Conservation (phyloP, 2,888 invertebrate species). For the Calameuta pallipes region DNA sequence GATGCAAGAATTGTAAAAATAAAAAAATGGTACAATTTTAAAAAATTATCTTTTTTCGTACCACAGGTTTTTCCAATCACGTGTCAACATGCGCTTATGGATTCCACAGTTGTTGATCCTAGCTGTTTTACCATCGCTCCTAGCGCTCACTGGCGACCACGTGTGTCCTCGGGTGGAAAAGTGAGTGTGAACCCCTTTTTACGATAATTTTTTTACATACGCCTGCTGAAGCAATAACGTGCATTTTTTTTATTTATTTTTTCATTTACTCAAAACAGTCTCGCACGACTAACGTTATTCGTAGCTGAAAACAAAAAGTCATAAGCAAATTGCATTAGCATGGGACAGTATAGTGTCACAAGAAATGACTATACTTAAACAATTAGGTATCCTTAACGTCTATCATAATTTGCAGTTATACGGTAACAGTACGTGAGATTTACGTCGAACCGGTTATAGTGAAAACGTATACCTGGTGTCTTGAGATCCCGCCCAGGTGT, state of each 20-base stretch:
- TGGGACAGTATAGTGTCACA: neutral
- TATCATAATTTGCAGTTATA: slow-evolving; percentile 69
- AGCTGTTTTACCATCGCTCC: slow-evolving; percentile 35
- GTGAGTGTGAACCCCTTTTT: slow-evolving; percentile 47
- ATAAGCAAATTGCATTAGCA: too few species aligned
- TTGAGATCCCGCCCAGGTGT: slow-evolving; percentile 84
- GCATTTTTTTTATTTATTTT: neutral
- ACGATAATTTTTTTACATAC: neutral
- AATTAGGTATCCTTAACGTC: neutral
- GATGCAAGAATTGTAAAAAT: neutral
- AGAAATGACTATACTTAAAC: neutral
- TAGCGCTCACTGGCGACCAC: slow-evolving; percentile 54
- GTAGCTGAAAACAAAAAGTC: too few species aligned
- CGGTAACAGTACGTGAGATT: slow-evolving; percentile 73
- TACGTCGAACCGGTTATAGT: slow-evolving; percentile 77
- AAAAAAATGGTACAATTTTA: neutral
- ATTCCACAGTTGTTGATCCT: slow-evolving; percentile 35
- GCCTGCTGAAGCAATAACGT: neutral
- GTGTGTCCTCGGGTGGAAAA: slow-evolving; percentile 62
- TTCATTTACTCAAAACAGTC: neutral
- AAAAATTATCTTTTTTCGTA: neutral
- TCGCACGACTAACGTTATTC: neutral
- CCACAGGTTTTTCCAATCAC: neutral
- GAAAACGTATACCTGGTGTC: slow-evolving; percentile 82
- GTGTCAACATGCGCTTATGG: neutral